Percentiles rank a stretch among this genome's conserved stretches.
Evolutionary conservation across 2,797 vertebrate species (phyloP).

Genomic region (Phyllotis vaccarum): DNA sequence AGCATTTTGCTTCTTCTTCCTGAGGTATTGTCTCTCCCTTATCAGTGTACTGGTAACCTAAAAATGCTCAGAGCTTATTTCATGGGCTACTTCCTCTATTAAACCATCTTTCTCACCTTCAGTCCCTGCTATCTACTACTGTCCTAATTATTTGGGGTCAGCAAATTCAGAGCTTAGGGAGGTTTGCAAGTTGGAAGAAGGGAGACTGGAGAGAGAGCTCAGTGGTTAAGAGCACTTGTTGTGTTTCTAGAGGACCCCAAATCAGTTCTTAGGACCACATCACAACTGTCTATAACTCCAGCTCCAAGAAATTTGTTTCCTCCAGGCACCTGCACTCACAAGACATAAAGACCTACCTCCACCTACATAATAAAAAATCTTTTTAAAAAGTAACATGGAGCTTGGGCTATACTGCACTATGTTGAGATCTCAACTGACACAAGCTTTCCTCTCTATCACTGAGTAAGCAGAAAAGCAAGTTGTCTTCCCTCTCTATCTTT

Average conservation of each 20-base stretch:
- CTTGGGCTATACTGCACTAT: slow-evolving; percentile 12
- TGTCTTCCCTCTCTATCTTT: neutral
- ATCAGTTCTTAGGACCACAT: neutral
- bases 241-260: neutral
- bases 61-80: slow-evolving; percentile 29
- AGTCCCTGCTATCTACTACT: neutral
- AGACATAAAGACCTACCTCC: neutral
- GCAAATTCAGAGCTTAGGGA: neutral
- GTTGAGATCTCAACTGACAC: slow-evolving; percentile 42
- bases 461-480: slow-evolving; percentile 12
- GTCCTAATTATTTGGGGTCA: slow-evolving; percentile 16
- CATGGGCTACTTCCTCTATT: neutral
- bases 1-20: slow-evolving; percentile 4
- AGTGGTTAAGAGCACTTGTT: neutral
- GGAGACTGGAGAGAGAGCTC: neutral
- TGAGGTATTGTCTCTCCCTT: neutral
- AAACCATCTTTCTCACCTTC: slow-evolving; percentile 40
- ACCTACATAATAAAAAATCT: neutral
- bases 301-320: neutral
- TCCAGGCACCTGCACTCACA: neutral
- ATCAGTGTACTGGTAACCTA: neutral
- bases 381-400: neutral
- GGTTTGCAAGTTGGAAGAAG: neutral
- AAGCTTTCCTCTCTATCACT: slow-evolving; percentile 12
- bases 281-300: neutral